phyloP scores from a whole-genome alignment of 2,888 invertebrate genomes.

The Agonopterix arenella region DNA sequence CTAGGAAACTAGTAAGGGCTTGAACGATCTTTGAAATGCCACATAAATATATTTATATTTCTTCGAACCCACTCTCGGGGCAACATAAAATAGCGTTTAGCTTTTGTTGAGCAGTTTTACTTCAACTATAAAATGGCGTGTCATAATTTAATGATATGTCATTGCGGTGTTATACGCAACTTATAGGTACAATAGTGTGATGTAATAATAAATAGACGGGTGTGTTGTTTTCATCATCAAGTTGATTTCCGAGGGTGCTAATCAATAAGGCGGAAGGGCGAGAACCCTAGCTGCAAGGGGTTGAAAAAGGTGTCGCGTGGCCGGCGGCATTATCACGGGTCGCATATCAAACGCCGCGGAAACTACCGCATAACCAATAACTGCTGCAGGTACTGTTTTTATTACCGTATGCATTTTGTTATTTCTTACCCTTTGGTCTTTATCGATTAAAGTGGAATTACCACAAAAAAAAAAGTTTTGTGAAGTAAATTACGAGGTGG shows the following conservation, averaged over 20 bases:
- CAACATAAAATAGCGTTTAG: no score
- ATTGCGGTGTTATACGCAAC: neutral
- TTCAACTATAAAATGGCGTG: neutral
- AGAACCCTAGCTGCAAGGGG: conserved; percentile 65
- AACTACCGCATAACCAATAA: conserved; percentile 46
- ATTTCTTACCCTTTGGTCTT: no score
- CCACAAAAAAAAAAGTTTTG: no score
- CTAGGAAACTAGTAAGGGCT: no score
- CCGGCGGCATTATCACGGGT: conserved; percentile 58
- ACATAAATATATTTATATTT: no score
- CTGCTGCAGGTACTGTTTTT: conserved; percentile 14
- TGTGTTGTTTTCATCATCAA: conserved; percentile 48
- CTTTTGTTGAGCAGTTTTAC: no score
- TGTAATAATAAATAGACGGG: conserved; percentile 21
- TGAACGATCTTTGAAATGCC: no score
- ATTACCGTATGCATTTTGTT: conserved; percentile 5
- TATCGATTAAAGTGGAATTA: no score
- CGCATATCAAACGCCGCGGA: conserved; percentile 67
- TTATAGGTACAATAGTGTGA: neutral
- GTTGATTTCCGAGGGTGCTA: conserved; percentile 54
- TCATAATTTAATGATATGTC: neutral
- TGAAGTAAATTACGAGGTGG: no score
- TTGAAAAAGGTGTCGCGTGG: conserved; percentile 69
- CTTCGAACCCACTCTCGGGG: no score
- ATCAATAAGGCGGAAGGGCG: conserved; percentile 73